Base-by-base conservation (phyloP, 2,113 vertebrate species). In the Calyptommatus sinebrachiatus region DNA sequence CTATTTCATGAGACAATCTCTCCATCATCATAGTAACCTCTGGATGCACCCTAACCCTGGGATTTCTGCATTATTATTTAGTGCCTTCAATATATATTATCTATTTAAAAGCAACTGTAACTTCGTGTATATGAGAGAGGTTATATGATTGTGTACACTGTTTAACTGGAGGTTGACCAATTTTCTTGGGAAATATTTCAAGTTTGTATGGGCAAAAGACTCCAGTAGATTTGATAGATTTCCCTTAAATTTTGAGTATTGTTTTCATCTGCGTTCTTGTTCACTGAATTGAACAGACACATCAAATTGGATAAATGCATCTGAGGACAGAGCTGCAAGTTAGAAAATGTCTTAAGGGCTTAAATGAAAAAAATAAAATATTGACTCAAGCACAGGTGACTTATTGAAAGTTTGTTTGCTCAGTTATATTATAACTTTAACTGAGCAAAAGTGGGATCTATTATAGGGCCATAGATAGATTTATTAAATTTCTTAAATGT, bases 341-440 rank as follows among this genome's bases (percentile, higher is more conserved):
- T 72, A 46, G 26, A 12, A 50, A n/a, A 28, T n/a, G 6, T 50
- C n/a, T 50, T 72, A 72, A 48, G 2, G 70, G 16, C 48, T 28
- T 72, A 6, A 50, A 46, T 28, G 28, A 14, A 26, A 26, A 41
- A 71, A 48, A 26, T 20, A 71, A 71, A 45, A 11, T 71, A 8
- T n/a, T 71, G 24, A 71, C 69, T 46, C 22, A 71, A 1, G 11
- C 5, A 2, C 24, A 72, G n/a, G 11, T 71, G 41, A 24, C 20
- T 72, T 22, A 71, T 73, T 76, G 10, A 76, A 28, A 4, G 26
- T 76, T 1, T 24, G 4, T 61, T 60, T 70, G 18, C 20, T 71
- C 24, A 71, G 41, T 71, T 79, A 48, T 62, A 73, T 71, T 79
- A 62, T 18, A 22, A 70, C 9, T 2, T 61, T 78, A 70, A 70